Conservation (phyloP, 1,140 invertebrate species). For the Caerostris extrusa region DNA sequence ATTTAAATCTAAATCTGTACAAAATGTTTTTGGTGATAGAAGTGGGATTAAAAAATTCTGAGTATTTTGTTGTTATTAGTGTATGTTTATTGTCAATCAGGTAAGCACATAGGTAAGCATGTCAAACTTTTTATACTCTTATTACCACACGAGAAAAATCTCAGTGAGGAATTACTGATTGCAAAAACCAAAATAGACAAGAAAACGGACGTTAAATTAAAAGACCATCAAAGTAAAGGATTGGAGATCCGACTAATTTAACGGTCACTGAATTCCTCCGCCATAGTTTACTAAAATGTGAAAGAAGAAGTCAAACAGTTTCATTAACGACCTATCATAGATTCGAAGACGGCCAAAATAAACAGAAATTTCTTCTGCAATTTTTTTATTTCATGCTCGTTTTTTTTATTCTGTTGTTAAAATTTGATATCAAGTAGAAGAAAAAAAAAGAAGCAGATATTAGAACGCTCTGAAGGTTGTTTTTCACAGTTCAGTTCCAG, state of each 20-base stretch:
- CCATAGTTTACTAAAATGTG: not conserved
- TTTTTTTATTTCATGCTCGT: not conserved
- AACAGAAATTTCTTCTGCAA: not conserved
- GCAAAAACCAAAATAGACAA: no score
- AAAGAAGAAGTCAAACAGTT: not conserved
- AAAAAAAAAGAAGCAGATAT: not conserved
- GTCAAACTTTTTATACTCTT: no score
- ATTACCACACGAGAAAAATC: no score
- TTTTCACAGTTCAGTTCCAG: slow-evolving; percentile 24
- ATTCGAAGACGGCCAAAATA: not conserved
- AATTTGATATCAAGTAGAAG: not conserved
- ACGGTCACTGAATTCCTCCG: not conserved
- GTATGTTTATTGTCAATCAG: no score
- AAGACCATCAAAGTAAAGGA: not conserved
- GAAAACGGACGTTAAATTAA: no score
- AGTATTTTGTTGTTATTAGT: no score
- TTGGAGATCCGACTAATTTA: not conserved
- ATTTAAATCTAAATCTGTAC: no score
- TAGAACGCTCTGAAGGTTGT: not conserved
- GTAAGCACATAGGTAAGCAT: no score
- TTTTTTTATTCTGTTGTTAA: not conserved
- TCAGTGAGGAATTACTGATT: no score
- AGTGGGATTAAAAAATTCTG: no score
- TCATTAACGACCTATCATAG: not conserved
- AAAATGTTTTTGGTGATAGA: no score